These are phyloP conservation scores for Erpornis zantholeuca DNA, from an alignment of 2,113 vertebrate genomes.

Conservation along the genomic window DNA sequence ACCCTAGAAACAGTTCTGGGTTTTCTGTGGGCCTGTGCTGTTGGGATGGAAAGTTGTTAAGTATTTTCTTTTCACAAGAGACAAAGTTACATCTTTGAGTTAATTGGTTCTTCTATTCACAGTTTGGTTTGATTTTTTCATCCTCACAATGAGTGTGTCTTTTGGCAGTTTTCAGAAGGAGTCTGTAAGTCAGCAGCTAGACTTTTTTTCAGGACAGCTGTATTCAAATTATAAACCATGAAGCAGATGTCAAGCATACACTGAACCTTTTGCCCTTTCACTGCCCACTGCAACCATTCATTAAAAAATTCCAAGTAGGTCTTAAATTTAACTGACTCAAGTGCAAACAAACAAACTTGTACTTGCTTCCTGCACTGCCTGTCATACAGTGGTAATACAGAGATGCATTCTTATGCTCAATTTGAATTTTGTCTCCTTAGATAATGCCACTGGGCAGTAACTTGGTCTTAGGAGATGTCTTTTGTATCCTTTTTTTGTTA, in stretches of 20 bases:
- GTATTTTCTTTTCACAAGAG: neutral
- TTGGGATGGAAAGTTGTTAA: neutral
- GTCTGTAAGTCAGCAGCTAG: neutral
- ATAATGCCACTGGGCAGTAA: neutral
- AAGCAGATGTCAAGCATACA: neutral
- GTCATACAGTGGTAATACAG: neutral
- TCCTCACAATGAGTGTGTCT: neutral
- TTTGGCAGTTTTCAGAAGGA: neutral
- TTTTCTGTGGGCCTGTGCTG: neutral
- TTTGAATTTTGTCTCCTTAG: neutral
- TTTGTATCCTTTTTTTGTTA: neutral
- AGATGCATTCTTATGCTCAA: neutral
- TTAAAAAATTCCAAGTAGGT: neutral
- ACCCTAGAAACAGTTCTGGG: neutral
- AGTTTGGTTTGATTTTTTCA: slow-evolving; percentile 13
- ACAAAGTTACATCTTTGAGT: neutral
- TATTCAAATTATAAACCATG: slow-evolving; percentile 4
- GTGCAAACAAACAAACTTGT: neutral
- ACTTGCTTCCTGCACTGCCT: neutral
- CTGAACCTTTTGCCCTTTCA: slow-evolving; percentile 4
- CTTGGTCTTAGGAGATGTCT: neutral
- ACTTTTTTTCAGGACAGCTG: slow-evolving; percentile 28
- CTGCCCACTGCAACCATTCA: slow-evolving; percentile 10
- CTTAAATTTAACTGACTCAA: neutral
- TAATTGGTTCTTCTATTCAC: slow-evolving; percentile 11